Evolutionary conservation across 2,797 vertebrate species (phyloP).

Genomic region (Sebastes itinus): DNA sequence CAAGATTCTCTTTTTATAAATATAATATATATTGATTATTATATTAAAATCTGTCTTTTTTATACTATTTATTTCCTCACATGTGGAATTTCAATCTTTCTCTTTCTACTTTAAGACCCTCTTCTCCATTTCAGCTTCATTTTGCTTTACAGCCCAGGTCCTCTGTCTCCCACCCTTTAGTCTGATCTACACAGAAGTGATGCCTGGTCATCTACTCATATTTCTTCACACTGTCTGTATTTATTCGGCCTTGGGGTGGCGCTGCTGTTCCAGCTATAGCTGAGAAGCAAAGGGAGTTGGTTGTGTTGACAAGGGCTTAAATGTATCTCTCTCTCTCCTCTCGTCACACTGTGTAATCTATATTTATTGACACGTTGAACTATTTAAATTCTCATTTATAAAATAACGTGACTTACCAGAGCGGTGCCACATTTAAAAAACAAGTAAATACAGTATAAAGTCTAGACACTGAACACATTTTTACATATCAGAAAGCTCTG

Average conservation of each 20-base stretch:
- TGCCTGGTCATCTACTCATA: neutral
- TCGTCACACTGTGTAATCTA: neutral
- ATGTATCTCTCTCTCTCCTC: neutral
- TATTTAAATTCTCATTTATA: neutral
- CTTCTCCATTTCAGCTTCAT: neutral
- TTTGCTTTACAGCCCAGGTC: neutral
- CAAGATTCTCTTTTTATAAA: neutral
- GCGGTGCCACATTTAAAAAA: neutral
- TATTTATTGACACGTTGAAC: neutral
- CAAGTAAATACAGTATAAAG: neutral
- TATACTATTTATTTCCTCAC: neutral
- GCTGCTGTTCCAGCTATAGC: slow-evolving; percentile 17
- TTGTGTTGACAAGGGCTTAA: neutral
- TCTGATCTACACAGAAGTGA: neutral
- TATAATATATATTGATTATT: neutral
- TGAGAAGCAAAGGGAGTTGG: neutral
- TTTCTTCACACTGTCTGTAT: neutral
- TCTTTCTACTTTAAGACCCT: neutral
- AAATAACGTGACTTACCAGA: neutral
- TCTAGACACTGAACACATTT: neutral
- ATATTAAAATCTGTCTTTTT: neutral
- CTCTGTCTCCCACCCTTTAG: neutral
- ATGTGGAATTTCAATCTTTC: neutral
- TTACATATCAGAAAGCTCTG: neutral
- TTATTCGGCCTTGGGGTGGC: slow-evolving; percentile 27